These are phyloP conservation scores for Alsophila aescularia DNA, from an alignment of 2,888 invertebrate genomes.

Conservation along the genomic window DNA sequence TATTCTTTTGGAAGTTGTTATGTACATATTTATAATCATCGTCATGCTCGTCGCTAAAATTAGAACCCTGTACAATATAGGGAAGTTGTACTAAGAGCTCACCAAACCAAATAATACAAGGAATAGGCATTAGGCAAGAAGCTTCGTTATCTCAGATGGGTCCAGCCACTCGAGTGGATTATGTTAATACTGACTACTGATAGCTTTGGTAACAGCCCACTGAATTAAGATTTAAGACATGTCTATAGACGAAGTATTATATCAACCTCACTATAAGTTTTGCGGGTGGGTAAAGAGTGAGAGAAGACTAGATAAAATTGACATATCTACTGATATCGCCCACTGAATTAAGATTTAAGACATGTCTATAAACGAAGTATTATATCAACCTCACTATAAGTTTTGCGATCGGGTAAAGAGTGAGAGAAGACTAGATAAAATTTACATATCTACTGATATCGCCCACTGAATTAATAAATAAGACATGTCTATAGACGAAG, in stretches of 20 bases:
- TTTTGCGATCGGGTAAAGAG: too few species aligned
- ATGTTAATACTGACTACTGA: constrained; percentile 13
- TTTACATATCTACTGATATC: constrained; percentile 13
- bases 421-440: too few species aligned
- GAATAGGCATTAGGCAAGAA: not conserved
- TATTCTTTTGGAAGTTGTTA: too few species aligned
- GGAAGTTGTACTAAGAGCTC: too few species aligned
- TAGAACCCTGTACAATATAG: too few species aligned
- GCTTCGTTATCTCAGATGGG: constrained; percentile 4
- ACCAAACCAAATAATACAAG: not conserved
- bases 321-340: constrained; percentile 10
- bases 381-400: too few species aligned
- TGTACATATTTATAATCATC: too few species aligned
- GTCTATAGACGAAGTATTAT: not conserved
- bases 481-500: not conserved
- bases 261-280: too few species aligned
- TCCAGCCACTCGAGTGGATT: constrained; percentile 12
- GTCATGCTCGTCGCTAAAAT: too few species aligned
- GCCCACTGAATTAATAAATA: not conserved
- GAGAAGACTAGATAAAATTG: too few species aligned
- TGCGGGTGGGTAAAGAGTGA: too few species aligned
- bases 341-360: not conserved
- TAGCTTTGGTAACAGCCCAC: constrained; percentile 5
- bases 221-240: not conserved
- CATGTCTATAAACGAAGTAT: not conserved